phyloP scores from a whole-genome alignment of 2,113 vertebrate genomes.

The Corythornis cristatus region DNA sequence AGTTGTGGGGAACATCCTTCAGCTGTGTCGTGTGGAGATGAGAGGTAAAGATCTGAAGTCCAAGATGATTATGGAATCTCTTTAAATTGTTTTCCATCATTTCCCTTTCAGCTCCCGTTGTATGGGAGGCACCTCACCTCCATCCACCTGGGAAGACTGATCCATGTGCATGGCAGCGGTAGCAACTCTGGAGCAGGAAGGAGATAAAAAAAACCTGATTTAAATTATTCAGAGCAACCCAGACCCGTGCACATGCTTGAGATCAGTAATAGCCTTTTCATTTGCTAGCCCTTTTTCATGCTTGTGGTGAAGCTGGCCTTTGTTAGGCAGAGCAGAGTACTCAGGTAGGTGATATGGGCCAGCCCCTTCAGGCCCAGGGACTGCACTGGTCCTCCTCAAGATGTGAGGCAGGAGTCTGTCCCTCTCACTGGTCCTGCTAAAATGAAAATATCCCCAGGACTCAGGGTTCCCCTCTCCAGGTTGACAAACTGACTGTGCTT shows the following conservation, averaged over 20 bases:
- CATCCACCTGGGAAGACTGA: background rate
- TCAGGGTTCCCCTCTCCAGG: fast-evolving
- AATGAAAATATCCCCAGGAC: background rate
- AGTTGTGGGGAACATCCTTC: background rate
- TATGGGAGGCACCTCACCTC: background rate
- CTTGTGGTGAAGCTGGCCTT: background rate
- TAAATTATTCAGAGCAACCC: constrained; percentile 44
- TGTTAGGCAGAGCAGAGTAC: background rate
- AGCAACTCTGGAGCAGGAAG: background rate
- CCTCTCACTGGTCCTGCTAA: background rate
- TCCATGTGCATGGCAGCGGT: background rate
- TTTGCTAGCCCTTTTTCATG: fast-evolving
- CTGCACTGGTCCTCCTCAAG: fast-evolving
- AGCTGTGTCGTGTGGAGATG: background rate
- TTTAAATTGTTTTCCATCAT: background rate
- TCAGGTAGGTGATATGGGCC: background rate
- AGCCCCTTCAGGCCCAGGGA: too few species aligned
- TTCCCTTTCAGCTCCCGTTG: background rate
- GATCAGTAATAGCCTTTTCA: background rate
- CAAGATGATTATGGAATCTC: constrained; percentile 16
- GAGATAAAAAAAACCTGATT: constrained; percentile 22
- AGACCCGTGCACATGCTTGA: background rate
- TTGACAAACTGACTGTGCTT: background rate
- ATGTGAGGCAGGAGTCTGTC: background rate
- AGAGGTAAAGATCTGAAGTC: background rate